phyloP scores from a whole-genome alignment of 2,888 invertebrate genomes.

The Cheilosia variabilis region DNA sequence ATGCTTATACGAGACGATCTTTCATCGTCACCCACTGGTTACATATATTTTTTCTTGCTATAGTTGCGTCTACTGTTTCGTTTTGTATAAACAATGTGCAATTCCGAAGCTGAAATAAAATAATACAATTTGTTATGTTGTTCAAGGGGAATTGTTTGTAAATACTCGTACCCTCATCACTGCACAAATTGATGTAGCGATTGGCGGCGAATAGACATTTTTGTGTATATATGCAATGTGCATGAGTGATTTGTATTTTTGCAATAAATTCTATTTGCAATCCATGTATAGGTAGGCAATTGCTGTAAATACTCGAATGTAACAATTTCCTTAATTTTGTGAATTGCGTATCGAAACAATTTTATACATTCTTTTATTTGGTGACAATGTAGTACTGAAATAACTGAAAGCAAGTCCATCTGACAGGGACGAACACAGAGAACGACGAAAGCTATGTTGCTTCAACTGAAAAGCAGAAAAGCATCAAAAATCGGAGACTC shows the following conservation, averaged over 20 bases:
- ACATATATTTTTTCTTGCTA: background rate
- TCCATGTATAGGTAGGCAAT: background rate
- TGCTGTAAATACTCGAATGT: background rate
- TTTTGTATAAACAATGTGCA: constrained; percentile 9
- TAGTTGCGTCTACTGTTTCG: constrained; percentile 8
- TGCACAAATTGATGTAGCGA: background rate
- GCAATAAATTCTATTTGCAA: background rate
- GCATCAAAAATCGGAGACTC: too few relatives aligned
- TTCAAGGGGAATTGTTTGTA: constrained; percentile 17
- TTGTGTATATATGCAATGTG: background rate
- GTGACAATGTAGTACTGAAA: too few relatives aligned
- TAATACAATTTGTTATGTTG: constrained; percentile 14
- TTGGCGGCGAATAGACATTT: background rate
- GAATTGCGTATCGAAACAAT: too few relatives aligned
- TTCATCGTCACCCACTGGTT: constrained; percentile 34
- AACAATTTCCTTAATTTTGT: background rate
- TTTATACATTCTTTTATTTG: too few relatives aligned
- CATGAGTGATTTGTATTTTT: constrained; percentile 29
- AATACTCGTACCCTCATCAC: background rate
- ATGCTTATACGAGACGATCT: constrained; percentile 38
- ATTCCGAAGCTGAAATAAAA: constrained; percentile 16
- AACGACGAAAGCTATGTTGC: too few relatives aligned
- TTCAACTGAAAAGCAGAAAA: too few relatives aligned
- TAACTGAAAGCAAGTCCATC: too few relatives aligned
- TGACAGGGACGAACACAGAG: too few relatives aligned